A percentile compares a stretch with the other conserved stretches of the same genome.
Evolutionary conservation across 2,888 invertebrate genomes (phyloP).

Genomic region (Pachydiplax longipennis): DNA sequence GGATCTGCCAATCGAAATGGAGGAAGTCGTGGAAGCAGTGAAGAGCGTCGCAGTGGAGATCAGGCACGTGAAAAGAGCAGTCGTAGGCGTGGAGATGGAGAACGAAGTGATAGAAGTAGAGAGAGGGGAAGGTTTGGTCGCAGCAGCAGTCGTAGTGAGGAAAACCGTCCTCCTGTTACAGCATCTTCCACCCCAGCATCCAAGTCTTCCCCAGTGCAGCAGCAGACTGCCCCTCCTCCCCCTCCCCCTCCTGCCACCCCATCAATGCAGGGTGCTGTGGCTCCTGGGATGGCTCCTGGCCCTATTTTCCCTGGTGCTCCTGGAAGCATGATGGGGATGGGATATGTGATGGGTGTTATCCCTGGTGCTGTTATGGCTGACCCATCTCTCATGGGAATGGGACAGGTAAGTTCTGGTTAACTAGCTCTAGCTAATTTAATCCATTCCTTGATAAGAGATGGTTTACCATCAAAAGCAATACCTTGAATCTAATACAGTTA

Average conservation of each 20-base stretch:
- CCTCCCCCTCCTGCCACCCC: neutral
- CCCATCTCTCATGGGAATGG: conserved; percentile 68
- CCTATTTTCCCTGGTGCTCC: conserved; percentile 33
- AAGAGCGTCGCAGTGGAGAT: conserved; percentile 20
- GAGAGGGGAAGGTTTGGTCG: conserved; percentile 10
- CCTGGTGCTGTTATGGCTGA: conserved; percentile 69
- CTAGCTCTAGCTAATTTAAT: too few species aligned
- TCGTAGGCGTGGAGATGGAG: conserved; percentile 31
- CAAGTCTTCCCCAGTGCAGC: conserved; percentile 18
- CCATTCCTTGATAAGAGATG: too few species aligned
- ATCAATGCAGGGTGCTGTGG: neutral
- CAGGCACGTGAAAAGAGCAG: neutral
- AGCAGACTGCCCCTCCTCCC: neutral
- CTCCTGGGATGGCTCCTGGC: conserved; percentile 25
- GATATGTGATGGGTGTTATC: conserved; percentile 51
- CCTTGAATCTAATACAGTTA: too few species aligned
- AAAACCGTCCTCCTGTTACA: neutral
- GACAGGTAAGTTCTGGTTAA: conserved; percentile 55
- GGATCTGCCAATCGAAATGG: neutral
- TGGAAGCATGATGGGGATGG: conserved; percentile 54
- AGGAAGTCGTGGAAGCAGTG: conserved; percentile 11
- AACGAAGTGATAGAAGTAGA: neutral
- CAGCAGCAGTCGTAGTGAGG: neutral
- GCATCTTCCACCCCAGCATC: neutral
- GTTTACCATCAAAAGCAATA: too few species aligned